A percentile compares a stretch with the other conserved stretches of the same genome.
Evolutionary conservation across 2,888 invertebrate genomes (phyloP).

Genomic region (Trachelus tabidus): DNA sequence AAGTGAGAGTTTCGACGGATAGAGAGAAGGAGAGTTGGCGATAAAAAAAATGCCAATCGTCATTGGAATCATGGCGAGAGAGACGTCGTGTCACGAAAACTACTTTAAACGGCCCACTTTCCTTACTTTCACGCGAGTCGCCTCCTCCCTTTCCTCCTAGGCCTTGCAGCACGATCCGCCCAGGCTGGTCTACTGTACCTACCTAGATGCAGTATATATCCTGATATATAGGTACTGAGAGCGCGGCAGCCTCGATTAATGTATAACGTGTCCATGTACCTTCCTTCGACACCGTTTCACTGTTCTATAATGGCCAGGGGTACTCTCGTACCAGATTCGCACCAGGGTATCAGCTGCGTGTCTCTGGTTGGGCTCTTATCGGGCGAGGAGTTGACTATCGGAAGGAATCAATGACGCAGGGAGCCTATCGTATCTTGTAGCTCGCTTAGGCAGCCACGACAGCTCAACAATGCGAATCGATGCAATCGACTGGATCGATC

Average conservation of each 20-base stretch:
- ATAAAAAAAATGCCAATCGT: background rate
- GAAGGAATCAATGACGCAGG: background rate
- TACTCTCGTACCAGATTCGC: background rate
- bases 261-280: slow-evolving; percentile 45
- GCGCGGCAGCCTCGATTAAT: slow-evolving; percentile 29
- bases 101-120: slow-evolving; percentile 50
- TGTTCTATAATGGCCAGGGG: background rate
- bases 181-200: background rate
- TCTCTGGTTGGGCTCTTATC: background rate
- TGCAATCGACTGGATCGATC: background rate
- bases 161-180: background rate
- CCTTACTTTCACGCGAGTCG: slow-evolving; percentile 53
- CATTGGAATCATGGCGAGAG: background rate
- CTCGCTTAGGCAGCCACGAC: background rate
- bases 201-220: background rate
- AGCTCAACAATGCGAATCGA: background rate
- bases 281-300: slow-evolving; percentile 1
- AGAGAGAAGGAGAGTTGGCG: background rate
- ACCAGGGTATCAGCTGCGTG: background rate
- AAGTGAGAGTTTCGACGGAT: background rate
- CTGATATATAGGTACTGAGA: background rate
- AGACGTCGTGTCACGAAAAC: slow-evolving; percentile 2
- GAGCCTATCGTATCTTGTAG: background rate
- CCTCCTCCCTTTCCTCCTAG: background rate
- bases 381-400: background rate